Percentiles rank a stretch among this genome's conserved stretches.
phyloP scores from a whole-genome alignment of 2,797 vertebrate species.

The Tamandua tetradactyla region DNA sequence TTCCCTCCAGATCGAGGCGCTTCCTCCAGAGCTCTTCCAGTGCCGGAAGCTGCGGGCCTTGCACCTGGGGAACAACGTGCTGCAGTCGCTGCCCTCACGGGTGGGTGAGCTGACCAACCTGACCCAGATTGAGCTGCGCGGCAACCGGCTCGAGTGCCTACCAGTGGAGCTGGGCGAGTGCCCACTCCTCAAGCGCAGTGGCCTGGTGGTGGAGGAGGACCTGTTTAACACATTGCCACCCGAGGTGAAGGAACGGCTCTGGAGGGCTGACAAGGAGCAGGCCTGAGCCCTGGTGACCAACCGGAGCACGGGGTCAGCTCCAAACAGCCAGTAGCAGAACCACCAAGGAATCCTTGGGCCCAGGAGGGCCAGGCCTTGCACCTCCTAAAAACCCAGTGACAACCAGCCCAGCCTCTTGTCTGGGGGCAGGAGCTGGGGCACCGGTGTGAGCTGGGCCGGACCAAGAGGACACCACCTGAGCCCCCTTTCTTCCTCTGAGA shows the following conservation, averaged over 20 bases:
- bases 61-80: slow-evolving; percentile 96
- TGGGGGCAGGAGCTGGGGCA: neutral
- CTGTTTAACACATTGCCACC: slow-evolving; percentile 96
- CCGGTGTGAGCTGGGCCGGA: neutral
- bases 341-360: neutral
- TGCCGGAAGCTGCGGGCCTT: slow-evolving; percentile 97
- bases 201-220: slow-evolving; percentile 96
- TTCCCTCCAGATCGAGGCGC: slow-evolving; percentile 91
- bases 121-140: slow-evolving; percentile 95
- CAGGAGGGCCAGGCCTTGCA: neutral
- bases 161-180: slow-evolving; percentile 98
- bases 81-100: slow-evolving; percentile 95
- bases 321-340: slow-evolving; percentile 65
- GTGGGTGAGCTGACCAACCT: slow-evolving; percentile 96
- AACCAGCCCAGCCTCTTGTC: neutral
- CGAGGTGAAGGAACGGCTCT: slow-evolving; percentile 96
- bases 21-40: slow-evolving; percentile 98
- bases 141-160: slow-evolving; percentile 96
- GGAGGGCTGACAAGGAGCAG: slow-evolving; percentile 96
- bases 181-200: slow-evolving; percentile 93
- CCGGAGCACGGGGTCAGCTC: neutral
- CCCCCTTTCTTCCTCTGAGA: slow-evolving; percentile 64
- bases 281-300: slow-evolving; percentile 84
- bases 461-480: slow-evolving; percentile 25
- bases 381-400: neutral